Percentiles rank a stretch among this genome's conserved stretches.
phyloP scores from a whole-genome alignment of 1,140 invertebrate genomes.

The Palaemon carinicauda region DNA sequence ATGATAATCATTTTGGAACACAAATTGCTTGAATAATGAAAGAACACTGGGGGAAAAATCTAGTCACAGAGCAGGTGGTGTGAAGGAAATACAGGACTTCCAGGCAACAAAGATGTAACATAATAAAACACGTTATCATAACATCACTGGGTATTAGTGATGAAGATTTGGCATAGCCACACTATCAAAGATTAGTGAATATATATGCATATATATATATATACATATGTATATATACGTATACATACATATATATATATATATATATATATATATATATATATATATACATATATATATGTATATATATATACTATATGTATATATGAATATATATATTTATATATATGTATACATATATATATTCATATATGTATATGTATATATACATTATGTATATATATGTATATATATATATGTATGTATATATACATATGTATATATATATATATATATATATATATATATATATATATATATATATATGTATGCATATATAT shows the following conservation, averaged over 20 bases:
- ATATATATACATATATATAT: background rate
- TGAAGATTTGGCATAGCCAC: too few relatives aligned
- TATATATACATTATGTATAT: background rate
- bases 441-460: background rate
- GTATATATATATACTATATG: background rate
- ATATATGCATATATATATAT: background rate
- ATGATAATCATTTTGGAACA: too few relatives aligned
- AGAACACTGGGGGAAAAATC: too few relatives aligned
- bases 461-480: background rate
- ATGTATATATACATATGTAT: background rate
- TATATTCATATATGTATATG: background rate
- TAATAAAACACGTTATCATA: too few relatives aligned
- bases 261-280: background rate
- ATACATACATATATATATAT: background rate
- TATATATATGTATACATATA: background rate
- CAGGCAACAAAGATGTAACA: too few relatives aligned
- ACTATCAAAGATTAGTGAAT: too few relatives aligned
- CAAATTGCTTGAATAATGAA: too few relatives aligned
- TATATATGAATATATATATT: background rate
- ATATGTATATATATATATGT: background rate
- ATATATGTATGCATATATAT: background rate
- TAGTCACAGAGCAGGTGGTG: too few relatives aligned
- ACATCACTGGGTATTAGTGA: too few relatives aligned
- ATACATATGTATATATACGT: background rate
- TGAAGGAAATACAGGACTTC: too few relatives aligned